phyloP scores from a whole-genome alignment of 2,113 vertebrate species.

The Narcine bancroftii region DNA sequence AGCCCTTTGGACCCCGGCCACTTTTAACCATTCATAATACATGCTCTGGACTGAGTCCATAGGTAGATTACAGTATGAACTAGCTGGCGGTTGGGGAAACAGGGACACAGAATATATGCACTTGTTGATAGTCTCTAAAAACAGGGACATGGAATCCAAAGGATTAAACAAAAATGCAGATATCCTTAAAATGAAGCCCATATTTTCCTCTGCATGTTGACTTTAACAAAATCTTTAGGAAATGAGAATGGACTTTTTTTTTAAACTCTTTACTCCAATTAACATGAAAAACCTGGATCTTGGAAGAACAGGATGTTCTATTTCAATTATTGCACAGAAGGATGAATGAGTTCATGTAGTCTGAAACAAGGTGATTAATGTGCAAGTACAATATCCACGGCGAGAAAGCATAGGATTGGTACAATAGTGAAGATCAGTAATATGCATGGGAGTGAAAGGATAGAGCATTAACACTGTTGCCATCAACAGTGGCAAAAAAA shows the following conservation, averaged over 20 bases:
- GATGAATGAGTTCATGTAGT: background rate
- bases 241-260: background rate
- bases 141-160: no score
- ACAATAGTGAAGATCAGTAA: background rate
- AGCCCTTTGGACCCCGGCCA: no score
- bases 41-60: no score
- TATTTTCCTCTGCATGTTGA: background rate
- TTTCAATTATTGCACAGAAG: background rate
- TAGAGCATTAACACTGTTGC: background rate
- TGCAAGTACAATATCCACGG: background rate
- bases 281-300: no score
- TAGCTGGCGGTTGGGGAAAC: no score
- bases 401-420: background rate
- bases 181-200: background rate
- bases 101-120: no score
- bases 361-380: background rate
- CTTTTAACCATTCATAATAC: no score
- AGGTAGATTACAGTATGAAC: no score
- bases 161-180: background rate
- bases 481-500: background rate
- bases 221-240: background rate
- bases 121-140: no score
- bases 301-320: background rate
- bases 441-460: background rate
- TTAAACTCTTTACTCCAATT: background rate